These are phyloP conservation scores for Oreochromis tanganicae DNA, from an alignment of 2,113 vertebrate species.

Conservation along the genomic window DNA sequence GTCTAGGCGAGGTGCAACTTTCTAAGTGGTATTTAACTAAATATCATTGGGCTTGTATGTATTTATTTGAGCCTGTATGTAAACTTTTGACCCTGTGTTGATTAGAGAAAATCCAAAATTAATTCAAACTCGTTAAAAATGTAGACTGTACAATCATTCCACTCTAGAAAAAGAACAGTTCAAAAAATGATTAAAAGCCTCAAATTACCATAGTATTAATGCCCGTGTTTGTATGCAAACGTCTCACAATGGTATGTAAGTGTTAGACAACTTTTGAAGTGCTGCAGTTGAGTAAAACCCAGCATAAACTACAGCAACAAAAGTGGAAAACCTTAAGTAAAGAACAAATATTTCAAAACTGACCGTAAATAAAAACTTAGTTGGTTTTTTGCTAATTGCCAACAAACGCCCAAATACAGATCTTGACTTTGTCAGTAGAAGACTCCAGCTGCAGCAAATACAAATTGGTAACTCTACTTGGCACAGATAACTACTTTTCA, in stretches of 20 bases:
- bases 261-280: not conserved
- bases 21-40: not conserved
- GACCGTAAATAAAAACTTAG: not conserved
- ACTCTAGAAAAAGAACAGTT: not conserved
- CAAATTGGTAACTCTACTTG: not conserved
- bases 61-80: not conserved
- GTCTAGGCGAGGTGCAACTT: not conserved
- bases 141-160: not conserved
- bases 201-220: not conserved
- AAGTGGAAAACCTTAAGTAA: not conserved
- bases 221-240: not conserved
- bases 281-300: not conserved
- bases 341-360: not conserved
- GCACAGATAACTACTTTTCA: not conserved
- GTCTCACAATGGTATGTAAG: not conserved
- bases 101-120: not conserved
- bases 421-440: not conserved
- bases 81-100: not conserved
- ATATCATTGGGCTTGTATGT: not conserved
- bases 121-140: not conserved
- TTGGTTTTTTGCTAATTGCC: not conserved
- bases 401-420: not conserved
- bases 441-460: not conserved
- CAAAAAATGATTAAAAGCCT: not conserved
- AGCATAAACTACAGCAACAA: not conserved